A percentile compares a stretch with the other conserved stretches of the same genome.
These are phyloP conservation scores for Drosophila mayaguana DNA, from an alignment of 2,888 invertebrate species.

Conservation along the genomic window DNA sequence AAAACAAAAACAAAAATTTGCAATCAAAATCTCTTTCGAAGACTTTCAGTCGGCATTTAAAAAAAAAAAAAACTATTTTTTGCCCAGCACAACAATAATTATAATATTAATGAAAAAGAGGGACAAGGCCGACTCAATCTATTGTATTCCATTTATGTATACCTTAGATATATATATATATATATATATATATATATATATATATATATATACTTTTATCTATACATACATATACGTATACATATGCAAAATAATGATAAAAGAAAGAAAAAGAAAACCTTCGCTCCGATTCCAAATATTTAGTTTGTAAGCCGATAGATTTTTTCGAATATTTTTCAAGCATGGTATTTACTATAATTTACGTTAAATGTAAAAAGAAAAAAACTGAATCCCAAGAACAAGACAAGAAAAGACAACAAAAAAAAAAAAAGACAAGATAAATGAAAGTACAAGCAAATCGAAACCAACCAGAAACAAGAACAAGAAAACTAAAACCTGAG, in stretches of 20 bases:
- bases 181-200: conserved; percentile 24
- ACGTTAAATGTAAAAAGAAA: conserved; percentile 17
- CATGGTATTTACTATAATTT: conserved; percentile 55
- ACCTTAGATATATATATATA: conserved; percentile 44
- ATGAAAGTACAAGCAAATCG: conserved; percentile 59
- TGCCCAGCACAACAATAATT: conserved; percentile 46
- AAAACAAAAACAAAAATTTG: conserved; percentile 41
- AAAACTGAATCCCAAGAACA: conserved; percentile 9
- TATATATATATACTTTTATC: conserved; percentile 51
- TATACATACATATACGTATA: conserved; percentile 37
- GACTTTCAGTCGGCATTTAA: conserved; percentile 68
- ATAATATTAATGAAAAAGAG: conserved; percentile 19
- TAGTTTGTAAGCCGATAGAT: conserved; percentile 61
- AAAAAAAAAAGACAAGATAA: conserved; percentile 37
- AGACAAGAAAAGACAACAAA: conserved; percentile 39
- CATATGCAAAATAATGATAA: conserved; percentile 42
- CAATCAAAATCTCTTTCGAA: conserved; percentile 59
- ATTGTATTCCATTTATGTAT: conserved; percentile 68
- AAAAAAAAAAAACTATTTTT: conserved; percentile 21
- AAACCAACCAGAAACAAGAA: conserved; percentile 62
- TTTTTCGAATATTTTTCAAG: conserved; percentile 59
- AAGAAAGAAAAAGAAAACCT: conserved; percentile 39
- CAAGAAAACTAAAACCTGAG: conserved; percentile 59
- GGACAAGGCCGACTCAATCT: conserved; percentile 45
- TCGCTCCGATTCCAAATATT: conserved; percentile 79